Base-by-base conservation (phyloP, 2,888 invertebrate species). In the Drosophila trichaetosa region DNA sequence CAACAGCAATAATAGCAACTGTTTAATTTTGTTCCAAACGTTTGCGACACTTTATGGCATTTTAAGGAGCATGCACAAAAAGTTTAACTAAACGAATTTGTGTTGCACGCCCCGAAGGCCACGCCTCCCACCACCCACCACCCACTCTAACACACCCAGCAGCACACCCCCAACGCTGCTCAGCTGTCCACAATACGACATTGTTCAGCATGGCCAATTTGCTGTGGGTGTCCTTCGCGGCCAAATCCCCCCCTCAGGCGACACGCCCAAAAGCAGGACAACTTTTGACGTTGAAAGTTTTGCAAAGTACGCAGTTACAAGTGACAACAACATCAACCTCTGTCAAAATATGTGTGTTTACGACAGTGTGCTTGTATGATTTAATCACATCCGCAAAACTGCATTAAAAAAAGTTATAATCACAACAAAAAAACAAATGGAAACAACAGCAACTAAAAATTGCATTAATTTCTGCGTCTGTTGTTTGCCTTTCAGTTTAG, bases 281-380 rank as follows among this genome's bases (percentile, higher is more conserved):
- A 85, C 89, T 85, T 85, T 89, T 89, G 87, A 89, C 87, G 87
- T 84, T 87, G 69, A 85, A 89, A 88, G 74, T 76, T 84, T 79
- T 51, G 36, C 67, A 84, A 89, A 69, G 79, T 78, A 69, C 86
- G 89, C 79, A 70, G 69, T 68, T 66, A 73, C 52, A 61, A 89
- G 81, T 87, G 87, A 89, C 87, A 79, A 72, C 83, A 78, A 66
- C 64, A 66, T 59, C 72, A 70, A 69, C 60, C 54, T 69, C 64
- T 76, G 61, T 69, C 63, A 49, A 49, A 61, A 61, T 59, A 40
- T 66, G 13, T 57, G 24, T 61, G 40, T 71, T 40, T 46, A 40
- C 38, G 27, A 31, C 21, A 64, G 21, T 27, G 34, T 33, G 48
- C 34, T 46, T 48, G 63, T 73, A 70, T 79, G 82, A 84, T 84